Evolutionary conservation across 2,113 vertebrate genomes (phyloP), one percentile per base, ranked within the genome.

Genomic region (Smithornis capensis): DNA sequence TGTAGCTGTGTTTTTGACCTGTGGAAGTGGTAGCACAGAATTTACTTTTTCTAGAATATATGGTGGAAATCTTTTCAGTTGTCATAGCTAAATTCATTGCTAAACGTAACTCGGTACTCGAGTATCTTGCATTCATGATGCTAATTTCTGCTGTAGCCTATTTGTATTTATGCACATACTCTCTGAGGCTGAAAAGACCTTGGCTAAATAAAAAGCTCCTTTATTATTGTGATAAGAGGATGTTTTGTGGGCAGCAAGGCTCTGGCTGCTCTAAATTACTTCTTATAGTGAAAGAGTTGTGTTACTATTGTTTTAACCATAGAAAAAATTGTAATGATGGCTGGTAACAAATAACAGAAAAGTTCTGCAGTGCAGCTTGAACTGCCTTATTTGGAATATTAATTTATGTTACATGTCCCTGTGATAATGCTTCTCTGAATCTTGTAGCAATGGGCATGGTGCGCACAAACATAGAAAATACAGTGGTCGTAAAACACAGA

Each of bases 101-200:
- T 93, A 79, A 64, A 76, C 83, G 70, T 83, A 88, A 85, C 45
- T 83, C 45, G 2, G 33, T 77, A 67, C 71, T 42, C 55, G 59
- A 96, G 29, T 83, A 63, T 83, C 71, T 80, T 64, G 68, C 49
- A 88, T 80, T 85, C 38, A 79, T 91, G 90, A 90, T 95, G 79
- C 24, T 86, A 63, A 85, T 92, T 85, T 95, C 52, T 96, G 85
- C 87, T 91, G 62, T 79, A 83, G 42, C 55, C 24, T 63, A 4
- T 81, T 87, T 71, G 78, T 86, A 64, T 92, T 90, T 92, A 60
- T 76, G 71, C 42, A 31, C 3, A 1, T 70, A 29, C 33, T 76
- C 6, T 63, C 49, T 87, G 75, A 89, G 55, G 38, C 35, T 94
- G 63, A 73, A 90, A 92, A 90, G 55, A 74, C 44, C 55, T 92